Evolutionary conservation across 2,888 invertebrate species (phyloP).

Genomic region (Orchesella flavescens): DNA sequence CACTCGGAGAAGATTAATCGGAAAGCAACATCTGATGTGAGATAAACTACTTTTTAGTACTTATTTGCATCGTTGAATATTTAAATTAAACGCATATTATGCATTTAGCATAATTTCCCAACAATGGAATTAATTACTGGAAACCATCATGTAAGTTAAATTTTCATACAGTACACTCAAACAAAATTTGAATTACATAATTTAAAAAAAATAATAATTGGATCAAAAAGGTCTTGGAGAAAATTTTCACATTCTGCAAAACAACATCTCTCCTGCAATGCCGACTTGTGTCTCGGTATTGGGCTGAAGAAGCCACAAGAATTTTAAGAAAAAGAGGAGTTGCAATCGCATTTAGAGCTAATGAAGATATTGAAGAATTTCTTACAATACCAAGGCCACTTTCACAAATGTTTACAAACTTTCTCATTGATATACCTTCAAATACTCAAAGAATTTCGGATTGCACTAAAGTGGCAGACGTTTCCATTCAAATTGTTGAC

Average conservation of each 20-base stretch:
- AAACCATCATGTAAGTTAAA: slow-evolving; percentile 43
- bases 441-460: neutral
- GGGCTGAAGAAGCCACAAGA: slow-evolving; percentile 59
- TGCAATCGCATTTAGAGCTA: slow-evolving; percentile 21
- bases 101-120: neutral
- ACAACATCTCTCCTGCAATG: slow-evolving; percentile 40
- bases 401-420: slow-evolving; percentile 26
- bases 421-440: slow-evolving; percentile 45
- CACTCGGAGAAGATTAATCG: too few species aligned
- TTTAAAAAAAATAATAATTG: neutral
- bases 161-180: neutral
- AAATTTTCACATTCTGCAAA: slow-evolving; percentile 54
- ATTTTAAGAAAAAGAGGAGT: slow-evolving; percentile 30
- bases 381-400: slow-evolving; percentile 20
- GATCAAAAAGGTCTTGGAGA: slow-evolving; percentile 56
- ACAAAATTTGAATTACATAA: neutral
- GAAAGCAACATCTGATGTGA: too few species aligned
- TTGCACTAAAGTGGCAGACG: neutral
- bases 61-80: too few species aligned
- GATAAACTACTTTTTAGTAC: too few species aligned
- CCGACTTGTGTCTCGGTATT: slow-evolving; percentile 55
- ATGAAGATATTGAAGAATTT: slow-evolving; percentile 44
- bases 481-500: slow-evolving; percentile 11
- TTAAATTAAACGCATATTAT: too few species aligned
- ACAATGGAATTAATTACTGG: slow-evolving; percentile 22